Base-by-base conservation (phyloP, 2,888 invertebrate species). In the Acanthoscelides obtectus region DNA sequence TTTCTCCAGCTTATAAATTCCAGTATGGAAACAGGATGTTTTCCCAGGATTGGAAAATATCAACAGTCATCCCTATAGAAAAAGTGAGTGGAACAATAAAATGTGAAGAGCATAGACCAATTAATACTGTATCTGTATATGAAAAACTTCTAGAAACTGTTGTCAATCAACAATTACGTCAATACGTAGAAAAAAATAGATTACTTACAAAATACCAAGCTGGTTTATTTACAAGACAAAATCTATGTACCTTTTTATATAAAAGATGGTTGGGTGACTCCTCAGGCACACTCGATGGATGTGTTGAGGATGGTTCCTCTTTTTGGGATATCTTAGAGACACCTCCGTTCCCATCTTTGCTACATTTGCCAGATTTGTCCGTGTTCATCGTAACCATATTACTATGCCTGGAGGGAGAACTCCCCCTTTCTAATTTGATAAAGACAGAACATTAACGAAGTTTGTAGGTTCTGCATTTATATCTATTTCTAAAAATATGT, bases 221-320 rank as follows among this genome's bases (percentile, higher is more conserved):
- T n/a, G n/a, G n/a, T n/a, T n/a, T n/a, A n/a, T n/a, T n/a, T n/a
- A n/a, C n/a, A n/a, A n/a, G n/a, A n/a, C n/a, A n/a, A n/a, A n/a
- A n/a, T n/a, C n/a, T n/a, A n/a, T n/a, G 21, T 70, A 73, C 95
- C 91, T 95, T 95, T 84, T 93, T 94, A 82, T 96, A 96, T 27
- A 96, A 93, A 77, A 96, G 89, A 83, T 94, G 93, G 86, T 96
- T 96, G 17, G 96, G 96, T 0, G 94, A 93, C 84, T 95, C 94
- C 81, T 94, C 94, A 0, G 82, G 76, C 22, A 82, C 76, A 21
- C 21, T 66, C 8, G 22, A 8, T 22, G 20, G 63, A 1, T 21
- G 22, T 72, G 81, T 78, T 64, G 81, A 77, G 72, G 81, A 72
- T 73, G 77, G 75, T 73, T 83, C 82, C 74, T 85, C 85, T 76